These are phyloP conservation scores for Maniola jurtina DNA, from an alignment of 1,140 invertebrate genomes.

Conservation along the genomic window DNA sequence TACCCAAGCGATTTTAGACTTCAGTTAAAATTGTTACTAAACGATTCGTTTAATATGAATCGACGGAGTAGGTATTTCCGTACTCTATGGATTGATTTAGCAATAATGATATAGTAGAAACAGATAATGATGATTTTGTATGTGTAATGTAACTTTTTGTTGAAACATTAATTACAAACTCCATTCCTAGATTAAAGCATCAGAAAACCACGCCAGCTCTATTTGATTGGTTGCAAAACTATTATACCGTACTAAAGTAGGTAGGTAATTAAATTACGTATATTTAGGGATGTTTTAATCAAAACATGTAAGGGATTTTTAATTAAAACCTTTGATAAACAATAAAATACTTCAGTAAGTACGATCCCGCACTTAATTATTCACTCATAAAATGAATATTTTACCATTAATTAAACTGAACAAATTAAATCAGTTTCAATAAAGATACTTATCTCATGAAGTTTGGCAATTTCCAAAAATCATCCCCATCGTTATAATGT, in stretches of 20 bases:
- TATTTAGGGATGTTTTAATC: no score
- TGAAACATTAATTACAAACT: no score
- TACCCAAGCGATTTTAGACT: constrained; percentile 10
- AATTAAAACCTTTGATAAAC: constrained; percentile 5
- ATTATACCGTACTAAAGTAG: background rate
- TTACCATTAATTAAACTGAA: constrained; percentile 10
- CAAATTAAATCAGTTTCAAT: constrained; percentile 18
- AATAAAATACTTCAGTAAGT: constrained; percentile 9
- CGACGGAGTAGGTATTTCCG: background rate
- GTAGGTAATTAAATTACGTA: background rate
- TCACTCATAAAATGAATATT: constrained; percentile 11
- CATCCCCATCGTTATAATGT: constrained; percentile 49
- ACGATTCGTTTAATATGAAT: background rate
- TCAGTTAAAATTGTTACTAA: constrained; percentile 7
- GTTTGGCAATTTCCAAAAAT: constrained; percentile 29
- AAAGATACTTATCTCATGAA: constrained; percentile 15
- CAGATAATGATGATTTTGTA: no score
- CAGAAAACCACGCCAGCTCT: no score
- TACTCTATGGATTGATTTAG: background rate
- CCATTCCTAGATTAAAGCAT: no score
- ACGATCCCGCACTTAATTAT: constrained; percentile 7
- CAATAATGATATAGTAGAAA: no score
- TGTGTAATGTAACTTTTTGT: no score
- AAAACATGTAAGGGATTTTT: background rate
- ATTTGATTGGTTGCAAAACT: no score